These are phyloP conservation scores for Heptranchias perlo DNA, from an alignment of 2,113 vertebrate genomes.

Conservation along the genomic window DNA sequence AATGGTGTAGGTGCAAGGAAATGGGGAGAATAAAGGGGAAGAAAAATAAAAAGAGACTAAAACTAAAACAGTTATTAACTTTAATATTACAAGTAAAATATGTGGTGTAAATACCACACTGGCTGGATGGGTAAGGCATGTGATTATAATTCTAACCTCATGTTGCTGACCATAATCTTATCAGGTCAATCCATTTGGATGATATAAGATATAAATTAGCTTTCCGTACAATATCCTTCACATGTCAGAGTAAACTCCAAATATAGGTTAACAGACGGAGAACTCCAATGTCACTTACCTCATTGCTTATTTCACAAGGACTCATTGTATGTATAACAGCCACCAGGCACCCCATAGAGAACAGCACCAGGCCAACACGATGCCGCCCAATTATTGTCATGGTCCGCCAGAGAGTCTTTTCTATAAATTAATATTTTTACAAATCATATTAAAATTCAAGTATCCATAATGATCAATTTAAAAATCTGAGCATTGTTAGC, in stretches of 20 bases:
- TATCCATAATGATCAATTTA: not conserved
- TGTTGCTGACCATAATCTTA: not conserved
- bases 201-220: not conserved
- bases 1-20: not conserved
- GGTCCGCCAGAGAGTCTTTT: not conserved
- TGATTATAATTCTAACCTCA: not conserved
- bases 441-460: not conserved
- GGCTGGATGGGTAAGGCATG: not conserved
- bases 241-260: not conserved
- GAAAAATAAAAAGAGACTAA: not conserved
- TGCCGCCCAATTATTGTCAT: not conserved
- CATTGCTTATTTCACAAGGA: not conserved
- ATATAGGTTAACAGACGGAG: too few species aligned
- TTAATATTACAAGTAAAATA: not conserved
- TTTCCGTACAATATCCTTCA: not conserved
- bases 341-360: not conserved
- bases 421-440: constrained; percentile 25
- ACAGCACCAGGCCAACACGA: not conserved
- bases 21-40: not conserved
- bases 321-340: not conserved
- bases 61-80: not conserved
- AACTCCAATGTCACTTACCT: not conserved
- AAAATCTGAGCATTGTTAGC: not conserved
- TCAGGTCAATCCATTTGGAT: not conserved
- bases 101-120: not conserved